Evolutionary conservation across 1,140 invertebrate species (phyloP).

Genomic region (Leptinotarsa defecta): DNA sequence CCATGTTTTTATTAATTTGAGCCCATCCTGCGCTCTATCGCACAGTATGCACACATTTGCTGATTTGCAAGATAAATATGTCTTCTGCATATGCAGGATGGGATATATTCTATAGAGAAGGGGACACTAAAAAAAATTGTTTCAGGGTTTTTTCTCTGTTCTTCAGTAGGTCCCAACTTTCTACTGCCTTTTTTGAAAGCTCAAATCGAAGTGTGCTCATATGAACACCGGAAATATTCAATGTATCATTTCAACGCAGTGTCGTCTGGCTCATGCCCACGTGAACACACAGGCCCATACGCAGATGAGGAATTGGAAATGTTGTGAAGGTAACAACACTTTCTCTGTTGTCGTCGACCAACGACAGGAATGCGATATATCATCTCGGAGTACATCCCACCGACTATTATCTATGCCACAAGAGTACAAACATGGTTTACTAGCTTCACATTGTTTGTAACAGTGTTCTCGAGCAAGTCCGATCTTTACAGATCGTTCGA

Average conservation of each 20-base stretch:
- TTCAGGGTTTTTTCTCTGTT: too few relatives aligned
- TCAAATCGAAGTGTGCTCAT: too few relatives aligned
- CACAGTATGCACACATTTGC: too few relatives aligned
- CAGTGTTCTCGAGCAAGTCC: constrained; percentile 25
- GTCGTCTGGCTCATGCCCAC: not conserved
- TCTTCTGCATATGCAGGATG: too few relatives aligned
- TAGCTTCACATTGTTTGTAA: constrained; percentile 28
- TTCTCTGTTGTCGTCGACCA: constrained; percentile 1
- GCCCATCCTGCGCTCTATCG: too few relatives aligned
- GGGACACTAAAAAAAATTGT: too few relatives aligned
- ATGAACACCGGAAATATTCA: not conserved
- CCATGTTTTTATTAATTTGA: too few relatives aligned
- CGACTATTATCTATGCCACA: constrained; percentile 9
- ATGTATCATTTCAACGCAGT: not conserved
- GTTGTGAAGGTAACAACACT: not conserved
- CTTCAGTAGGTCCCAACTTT: too few relatives aligned
- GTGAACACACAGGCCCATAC: constrained; percentile 5
- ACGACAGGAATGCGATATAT: constrained; percentile 2
- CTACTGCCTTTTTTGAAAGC: too few relatives aligned
- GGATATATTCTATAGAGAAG: too few relatives aligned
- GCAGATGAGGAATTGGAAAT: constrained; percentile 11
- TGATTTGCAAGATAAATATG: too few relatives aligned
- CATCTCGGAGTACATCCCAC: not conserved
- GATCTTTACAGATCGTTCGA: constrained; percentile 33
- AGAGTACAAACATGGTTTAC: constrained; percentile 26